Conservation (phyloP, 2,113 vertebrate genomes). For the Macheiramphus alcinus region DNA sequence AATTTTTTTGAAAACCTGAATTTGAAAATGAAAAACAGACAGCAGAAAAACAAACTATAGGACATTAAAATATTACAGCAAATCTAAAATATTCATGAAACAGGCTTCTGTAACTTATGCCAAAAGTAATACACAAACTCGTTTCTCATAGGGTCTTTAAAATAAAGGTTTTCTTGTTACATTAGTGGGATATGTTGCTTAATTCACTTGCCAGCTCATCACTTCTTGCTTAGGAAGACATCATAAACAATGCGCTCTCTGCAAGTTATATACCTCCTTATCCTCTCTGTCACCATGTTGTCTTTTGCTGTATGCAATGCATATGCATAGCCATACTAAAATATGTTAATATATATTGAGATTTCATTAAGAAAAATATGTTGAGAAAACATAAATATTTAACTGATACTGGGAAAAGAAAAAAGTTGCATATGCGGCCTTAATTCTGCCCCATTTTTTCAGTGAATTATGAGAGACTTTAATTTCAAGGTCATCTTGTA, state of each 20-base stretch:
- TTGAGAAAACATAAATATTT: constrained; percentile 34
- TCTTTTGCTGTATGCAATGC: not conserved
- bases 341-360: not conserved
- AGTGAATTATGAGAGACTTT: not conserved
- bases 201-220: not conserved
- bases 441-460: not conserved
- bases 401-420: not conserved
- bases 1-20: not conserved
- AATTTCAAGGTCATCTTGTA: not conserved
- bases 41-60: not conserved
- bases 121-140: not conserved
- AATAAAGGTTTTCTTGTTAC: not conserved
- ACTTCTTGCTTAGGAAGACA: not conserved
- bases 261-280: not conserved
- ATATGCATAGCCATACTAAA: not conserved
- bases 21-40: not conserved
- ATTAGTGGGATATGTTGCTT: not conserved
- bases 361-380: not conserved
- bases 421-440: not conserved
- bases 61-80: not conserved
- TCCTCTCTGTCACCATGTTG: not conserved
- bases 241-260: not conserved
- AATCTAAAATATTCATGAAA: not conserved
- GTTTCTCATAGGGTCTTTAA: not conserved
- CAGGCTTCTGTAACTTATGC: not conserved